Evolutionary conservation across 1,140 invertebrate genomes (phyloP).

Genomic region (Platyura marginata): DNA sequence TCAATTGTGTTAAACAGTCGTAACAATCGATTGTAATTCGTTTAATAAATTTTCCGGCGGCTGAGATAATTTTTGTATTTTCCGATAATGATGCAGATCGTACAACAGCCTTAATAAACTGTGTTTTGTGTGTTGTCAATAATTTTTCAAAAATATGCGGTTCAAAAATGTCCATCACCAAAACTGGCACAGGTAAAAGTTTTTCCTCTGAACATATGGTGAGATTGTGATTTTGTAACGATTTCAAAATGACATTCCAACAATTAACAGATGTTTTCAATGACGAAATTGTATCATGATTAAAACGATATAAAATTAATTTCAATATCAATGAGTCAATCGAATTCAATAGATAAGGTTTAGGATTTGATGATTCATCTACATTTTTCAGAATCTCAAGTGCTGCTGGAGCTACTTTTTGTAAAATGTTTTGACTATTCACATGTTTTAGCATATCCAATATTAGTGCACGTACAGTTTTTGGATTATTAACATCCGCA

Average conservation of each 20-base stretch:
- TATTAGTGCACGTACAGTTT: slow-evolving; percentile 26
- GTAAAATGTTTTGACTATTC: slow-evolving; percentile 30
- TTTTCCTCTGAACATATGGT: no score
- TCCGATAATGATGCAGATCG: slow-evolving; percentile 29
- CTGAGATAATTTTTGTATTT: slow-evolving; percentile 33
- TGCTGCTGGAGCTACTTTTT: slow-evolving; percentile 15
- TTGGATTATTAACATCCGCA: slow-evolving; percentile 16
- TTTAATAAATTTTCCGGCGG: slow-evolving; percentile 43
- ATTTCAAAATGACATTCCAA: slow-evolving; percentile 15
- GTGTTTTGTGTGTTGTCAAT: slow-evolving; percentile 23
- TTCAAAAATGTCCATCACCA: slow-evolving; percentile 30
- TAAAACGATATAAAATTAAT: not conserved
- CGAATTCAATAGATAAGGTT: slow-evolving; percentile 4
- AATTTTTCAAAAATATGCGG: slow-evolving; percentile 31
- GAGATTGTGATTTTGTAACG: no score
- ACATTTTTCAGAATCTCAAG: slow-evolving; percentile 20
- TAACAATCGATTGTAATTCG: slow-evolving; percentile 18
- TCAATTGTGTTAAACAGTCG: slow-evolving; percentile 31
- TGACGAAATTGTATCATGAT: not conserved
- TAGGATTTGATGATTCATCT: slow-evolving; percentile 7
- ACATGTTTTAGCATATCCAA: slow-evolving; percentile 30
- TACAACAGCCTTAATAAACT: slow-evolving; percentile 25
- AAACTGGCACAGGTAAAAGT: no score
- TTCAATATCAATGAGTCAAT: not conserved
- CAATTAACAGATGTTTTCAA: slow-evolving; percentile 8